Conservation (phyloP, 2,797 vertebrate genomes). For the Rhinella marina region DNA sequence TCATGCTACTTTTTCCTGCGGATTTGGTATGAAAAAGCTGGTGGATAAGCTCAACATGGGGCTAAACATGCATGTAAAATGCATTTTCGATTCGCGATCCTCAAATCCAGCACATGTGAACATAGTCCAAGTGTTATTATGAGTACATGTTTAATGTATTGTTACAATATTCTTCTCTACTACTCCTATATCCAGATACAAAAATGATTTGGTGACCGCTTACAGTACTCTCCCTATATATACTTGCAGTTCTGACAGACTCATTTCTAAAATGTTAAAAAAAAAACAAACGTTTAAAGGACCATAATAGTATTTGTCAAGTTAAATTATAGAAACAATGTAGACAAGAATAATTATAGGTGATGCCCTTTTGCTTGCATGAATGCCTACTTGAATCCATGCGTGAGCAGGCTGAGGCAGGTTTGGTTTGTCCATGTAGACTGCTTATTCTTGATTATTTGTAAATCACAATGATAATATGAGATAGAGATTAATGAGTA, state of each 20-base stretch:
- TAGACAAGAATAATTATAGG: background rate
- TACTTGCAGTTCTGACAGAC: background rate
- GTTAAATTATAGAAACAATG: background rate
- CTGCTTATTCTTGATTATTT: background rate
- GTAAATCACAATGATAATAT: slow-evolving; percentile 18
- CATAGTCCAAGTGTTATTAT: too few species aligned
- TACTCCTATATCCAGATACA: too few species aligned
- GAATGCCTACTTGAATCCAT: background rate
- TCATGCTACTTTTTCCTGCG: too few species aligned
- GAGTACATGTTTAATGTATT: too few species aligned
- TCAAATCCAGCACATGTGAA: too few species aligned
- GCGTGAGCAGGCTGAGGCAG: background rate
- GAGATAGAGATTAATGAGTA: background rate
- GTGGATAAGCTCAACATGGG: too few species aligned
- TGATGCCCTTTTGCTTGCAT: background rate
- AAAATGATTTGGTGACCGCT: background rate
- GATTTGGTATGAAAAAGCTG: too few species aligned
- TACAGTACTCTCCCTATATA: background rate
- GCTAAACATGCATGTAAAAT: too few species aligned
- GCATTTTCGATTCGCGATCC: too few species aligned
- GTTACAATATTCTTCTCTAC: too few species aligned
- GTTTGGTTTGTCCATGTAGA: background rate
- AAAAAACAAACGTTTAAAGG: background rate
- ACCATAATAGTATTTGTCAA: background rate
- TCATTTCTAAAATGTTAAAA: background rate